Conservation (phyloP, 2,797 vertebrate species). For the Garrulus glandarius region DNA sequence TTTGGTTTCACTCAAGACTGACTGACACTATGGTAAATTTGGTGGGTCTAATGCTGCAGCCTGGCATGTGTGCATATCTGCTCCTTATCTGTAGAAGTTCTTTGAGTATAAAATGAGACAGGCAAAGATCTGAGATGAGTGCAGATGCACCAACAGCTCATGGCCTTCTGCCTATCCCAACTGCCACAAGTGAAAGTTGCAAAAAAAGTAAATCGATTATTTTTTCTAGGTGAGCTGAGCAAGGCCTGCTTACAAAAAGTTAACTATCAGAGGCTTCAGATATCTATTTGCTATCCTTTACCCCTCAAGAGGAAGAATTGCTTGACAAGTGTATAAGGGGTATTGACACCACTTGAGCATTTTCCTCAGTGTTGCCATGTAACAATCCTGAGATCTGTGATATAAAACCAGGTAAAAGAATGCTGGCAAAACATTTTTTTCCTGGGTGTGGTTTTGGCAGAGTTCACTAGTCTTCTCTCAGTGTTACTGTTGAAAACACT, state of each 20-base stretch:
- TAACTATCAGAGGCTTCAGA: neutral
- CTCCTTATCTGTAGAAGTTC: neutral
- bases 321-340: neutral
- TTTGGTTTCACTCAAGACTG: neutral
- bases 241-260: neutral
- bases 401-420: neutral
- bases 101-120: neutral
- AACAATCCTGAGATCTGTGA: neutral
- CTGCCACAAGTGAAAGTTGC: neutral
- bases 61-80: neutral
- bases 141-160: neutral
- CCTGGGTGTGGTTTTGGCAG: neutral
- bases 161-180: neutral
- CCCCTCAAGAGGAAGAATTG: neutral
- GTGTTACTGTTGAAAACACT: neutral
- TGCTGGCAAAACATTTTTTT: neutral
- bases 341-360: neutral
- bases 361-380: neutral
- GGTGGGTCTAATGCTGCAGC: neutral
- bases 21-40: neutral
- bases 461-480: neutral
- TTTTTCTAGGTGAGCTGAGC: neutral
- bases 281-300: neutral
- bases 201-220: neutral
- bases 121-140: neutral